Percentiles rank a stretch among this genome's conserved stretches.
These are phyloP conservation scores for Pseudococcus longispinus DNA, from an alignment of 2,888 invertebrate species.

Conservation along the genomic window DNA sequence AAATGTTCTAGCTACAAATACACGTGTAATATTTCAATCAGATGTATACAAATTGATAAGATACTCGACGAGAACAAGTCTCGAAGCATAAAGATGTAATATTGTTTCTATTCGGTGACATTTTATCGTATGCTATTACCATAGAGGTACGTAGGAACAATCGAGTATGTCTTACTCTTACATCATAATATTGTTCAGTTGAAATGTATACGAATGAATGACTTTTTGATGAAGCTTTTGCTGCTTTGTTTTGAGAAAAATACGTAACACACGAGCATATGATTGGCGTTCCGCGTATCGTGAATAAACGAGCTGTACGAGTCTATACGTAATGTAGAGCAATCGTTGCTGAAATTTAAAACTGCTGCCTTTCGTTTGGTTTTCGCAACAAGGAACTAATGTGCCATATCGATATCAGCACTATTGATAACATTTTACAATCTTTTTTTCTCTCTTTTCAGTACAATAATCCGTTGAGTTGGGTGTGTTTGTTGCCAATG, in stretches of 20 bases:
- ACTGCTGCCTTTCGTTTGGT: too few species aligned
- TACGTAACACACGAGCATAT: too few species aligned
- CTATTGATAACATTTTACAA: neutral
- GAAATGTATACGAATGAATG: neutral
- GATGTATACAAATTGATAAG: neutral
- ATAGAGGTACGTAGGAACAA: neutral
- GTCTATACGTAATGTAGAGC: neutral
- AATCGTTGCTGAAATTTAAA: neutral
- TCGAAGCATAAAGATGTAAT: neutral
- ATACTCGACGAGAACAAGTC: neutral
- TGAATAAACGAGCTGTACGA: too few species aligned
- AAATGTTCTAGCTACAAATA: too few species aligned
- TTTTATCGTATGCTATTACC: neutral
- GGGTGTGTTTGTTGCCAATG: constrained; percentile 1
- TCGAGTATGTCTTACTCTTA: neutral
- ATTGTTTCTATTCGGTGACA: neutral
- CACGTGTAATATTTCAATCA: neutral
- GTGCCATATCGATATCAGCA: neutral
- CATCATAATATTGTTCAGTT: neutral
- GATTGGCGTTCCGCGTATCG: too few species aligned
- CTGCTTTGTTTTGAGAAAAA: neutral
- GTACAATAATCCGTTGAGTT: neutral
- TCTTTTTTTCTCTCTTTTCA: neutral
- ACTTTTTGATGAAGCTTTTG: neutral
- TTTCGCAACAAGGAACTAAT: neutral